phyloP scores from a whole-genome alignment of 1,140 invertebrate species.

The Anastatus disparis region DNA sequence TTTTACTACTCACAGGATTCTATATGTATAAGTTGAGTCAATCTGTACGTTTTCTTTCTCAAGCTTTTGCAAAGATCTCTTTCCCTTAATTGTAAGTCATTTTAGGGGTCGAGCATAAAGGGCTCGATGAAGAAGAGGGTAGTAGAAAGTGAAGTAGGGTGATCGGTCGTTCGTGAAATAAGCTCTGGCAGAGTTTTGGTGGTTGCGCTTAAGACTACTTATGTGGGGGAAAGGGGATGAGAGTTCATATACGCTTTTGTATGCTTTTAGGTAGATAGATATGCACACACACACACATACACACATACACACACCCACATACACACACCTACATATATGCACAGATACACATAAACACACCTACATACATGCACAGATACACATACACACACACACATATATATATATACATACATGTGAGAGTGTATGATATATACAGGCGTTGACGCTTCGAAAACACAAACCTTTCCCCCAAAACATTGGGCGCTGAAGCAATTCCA shows the following conservation, averaged over 20 bases:
- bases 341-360: too few species aligned
- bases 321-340: too few species aligned
- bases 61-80: too few species aligned
- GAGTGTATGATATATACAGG: too few species aligned
- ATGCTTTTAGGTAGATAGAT: background rate
- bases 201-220: conserved; percentile 63
- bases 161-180: conserved; percentile 66
- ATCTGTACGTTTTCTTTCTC: background rate
- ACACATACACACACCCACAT: too few species aligned
- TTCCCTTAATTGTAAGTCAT: too few species aligned
- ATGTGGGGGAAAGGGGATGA: conserved; percentile 37
- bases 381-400: too few species aligned
- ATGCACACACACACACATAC: background rate
- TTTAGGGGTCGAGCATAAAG: background rate
- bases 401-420: too few species aligned
- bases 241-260: conserved; percentile 14
- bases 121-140: conserved; percentile 32
- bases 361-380: too few species aligned
- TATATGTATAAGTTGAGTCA: too few species aligned
- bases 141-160: conserved; percentile 40
- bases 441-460: conserved; percentile 43
- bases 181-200: conserved; percentile 64
- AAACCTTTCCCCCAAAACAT: conserved; percentile 30
- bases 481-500: conserved; percentile 54
- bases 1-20: too few species aligned